Evolutionary conservation across 2,113 vertebrate species (phyloP).

Genomic region (Ageneiosus marmoratus): DNA sequence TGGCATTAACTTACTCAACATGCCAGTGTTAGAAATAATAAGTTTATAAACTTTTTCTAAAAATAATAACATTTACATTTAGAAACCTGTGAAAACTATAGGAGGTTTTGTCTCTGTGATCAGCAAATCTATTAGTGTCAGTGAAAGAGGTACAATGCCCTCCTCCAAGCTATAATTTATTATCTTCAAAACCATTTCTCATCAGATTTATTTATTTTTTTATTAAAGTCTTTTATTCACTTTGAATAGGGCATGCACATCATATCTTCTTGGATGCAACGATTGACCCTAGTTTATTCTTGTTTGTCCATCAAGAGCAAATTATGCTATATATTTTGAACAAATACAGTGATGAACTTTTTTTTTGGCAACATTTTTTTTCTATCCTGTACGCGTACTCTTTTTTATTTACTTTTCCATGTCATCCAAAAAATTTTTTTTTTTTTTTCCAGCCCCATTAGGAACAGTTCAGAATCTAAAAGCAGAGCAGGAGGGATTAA

Average conservation of each 20-base stretch:
- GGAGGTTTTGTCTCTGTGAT: neutral
- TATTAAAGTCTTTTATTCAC: neutral
- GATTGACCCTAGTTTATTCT: neutral
- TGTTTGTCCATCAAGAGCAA: neutral
- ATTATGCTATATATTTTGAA: neutral
- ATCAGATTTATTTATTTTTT: neutral
- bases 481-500: neutral
- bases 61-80: too few species aligned
- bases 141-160: neutral
- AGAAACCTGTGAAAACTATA: too few species aligned
- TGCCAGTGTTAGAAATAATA: too few species aligned
- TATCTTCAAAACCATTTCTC: neutral
- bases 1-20: too few species aligned
- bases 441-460: slow-evolving; percentile 5
- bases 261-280: neutral
- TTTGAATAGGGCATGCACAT: neutral
- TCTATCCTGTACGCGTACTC: neutral
- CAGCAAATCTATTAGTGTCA: neutral
- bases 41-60: too few species aligned
- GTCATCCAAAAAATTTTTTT: neutral
- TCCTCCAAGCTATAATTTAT: neutral
- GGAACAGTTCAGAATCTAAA: slow-evolving; percentile 26
- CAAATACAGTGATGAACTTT: neutral
- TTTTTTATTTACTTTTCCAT: neutral
- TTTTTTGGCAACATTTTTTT: neutral